phyloP scores from a whole-genome alignment of 2,888 invertebrate species.

The Cryptus armator region DNA sequence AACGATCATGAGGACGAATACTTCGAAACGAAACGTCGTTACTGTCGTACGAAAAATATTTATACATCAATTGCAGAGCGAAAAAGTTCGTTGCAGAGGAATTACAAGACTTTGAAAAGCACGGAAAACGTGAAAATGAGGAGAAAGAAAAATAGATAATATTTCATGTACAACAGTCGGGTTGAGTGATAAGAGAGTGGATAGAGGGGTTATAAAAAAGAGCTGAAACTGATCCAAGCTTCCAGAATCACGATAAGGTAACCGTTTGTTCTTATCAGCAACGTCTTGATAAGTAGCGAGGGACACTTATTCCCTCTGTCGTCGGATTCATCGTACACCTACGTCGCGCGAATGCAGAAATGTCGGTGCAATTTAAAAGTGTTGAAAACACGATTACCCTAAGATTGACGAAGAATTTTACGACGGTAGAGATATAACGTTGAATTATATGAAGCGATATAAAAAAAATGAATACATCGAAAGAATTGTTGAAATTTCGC shows the following conservation, averaged over 20 bases:
- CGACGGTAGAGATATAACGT: not conserved
- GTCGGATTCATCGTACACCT: slow-evolving; percentile 11
- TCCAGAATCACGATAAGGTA: slow-evolving; percentile 61
- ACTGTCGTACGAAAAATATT: not conserved
- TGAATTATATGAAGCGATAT: not conserved
- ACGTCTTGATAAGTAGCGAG: slow-evolving; percentile 57
- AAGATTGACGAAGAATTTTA: slow-evolving; percentile 4
- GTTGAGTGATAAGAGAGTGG: slow-evolving; percentile 42
- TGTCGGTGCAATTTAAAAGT: slow-evolving; percentile 2
- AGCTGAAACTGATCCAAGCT: slow-evolving; percentile 20
- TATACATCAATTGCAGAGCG: not conserved
- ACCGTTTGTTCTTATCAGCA: slow-evolving; percentile 51
- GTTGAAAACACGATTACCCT: slow-evolving; percentile 12
- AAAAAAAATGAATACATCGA: not conserved
- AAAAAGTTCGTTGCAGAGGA: not conserved
- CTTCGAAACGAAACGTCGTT: too few species aligned
- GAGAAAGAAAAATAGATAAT: slow-evolving; percentile 20
- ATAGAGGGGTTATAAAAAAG: slow-evolving; percentile 32
- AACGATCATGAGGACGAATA: too few species aligned
- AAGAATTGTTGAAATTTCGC: not conserved
- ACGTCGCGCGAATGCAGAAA: not conserved
- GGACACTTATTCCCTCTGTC: slow-evolving; percentile 24
- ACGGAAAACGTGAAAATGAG: not conserved
- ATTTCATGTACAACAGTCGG: slow-evolving; percentile 27
- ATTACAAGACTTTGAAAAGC: not conserved